phyloP scores from a whole-genome alignment of 2,888 invertebrate species.

The Caenorhabditis sinica region DNA sequence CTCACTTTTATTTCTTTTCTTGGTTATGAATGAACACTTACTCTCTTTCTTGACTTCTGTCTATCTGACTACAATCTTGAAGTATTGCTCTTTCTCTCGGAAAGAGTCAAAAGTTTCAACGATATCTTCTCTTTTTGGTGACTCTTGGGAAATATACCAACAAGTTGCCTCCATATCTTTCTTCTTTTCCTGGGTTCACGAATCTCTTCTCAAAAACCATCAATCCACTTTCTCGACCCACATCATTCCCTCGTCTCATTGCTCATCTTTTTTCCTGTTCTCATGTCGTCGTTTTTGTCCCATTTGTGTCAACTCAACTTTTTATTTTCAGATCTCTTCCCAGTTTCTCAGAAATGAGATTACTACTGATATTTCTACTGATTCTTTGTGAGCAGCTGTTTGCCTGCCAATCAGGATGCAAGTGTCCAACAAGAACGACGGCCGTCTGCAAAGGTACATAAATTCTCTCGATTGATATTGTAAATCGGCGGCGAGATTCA shows the following conservation, averaged over 20 bases:
- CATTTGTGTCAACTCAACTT: background rate
- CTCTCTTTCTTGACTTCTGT: background rate
- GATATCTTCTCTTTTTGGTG: constrained; percentile 23
- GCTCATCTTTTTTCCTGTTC: constrained; percentile 33
- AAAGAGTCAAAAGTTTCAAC: constrained; percentile 45
- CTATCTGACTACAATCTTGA: constrained; percentile 38
- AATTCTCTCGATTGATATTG: constrained; percentile 35
- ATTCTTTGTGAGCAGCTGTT: background rate
- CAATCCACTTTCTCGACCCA: constrained; percentile 35
- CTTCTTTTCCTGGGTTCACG: constrained; percentile 24
- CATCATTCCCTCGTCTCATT: constrained; percentile 48
- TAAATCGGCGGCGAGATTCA: constrained; percentile 26
- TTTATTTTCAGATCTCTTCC: constrained; percentile 2
- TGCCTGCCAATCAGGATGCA: constrained; percentile 69
- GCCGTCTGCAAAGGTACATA: constrained; percentile 66
- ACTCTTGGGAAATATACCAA: constrained; percentile 53
- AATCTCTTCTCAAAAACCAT: constrained; percentile 32
- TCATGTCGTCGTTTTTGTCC: constrained; percentile 1
- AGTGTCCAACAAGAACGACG: constrained; percentile 63
- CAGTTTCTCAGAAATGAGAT: constrained; percentile 4
- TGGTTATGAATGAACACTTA: constrained; percentile 45
- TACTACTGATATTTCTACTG: constrained; percentile 26
- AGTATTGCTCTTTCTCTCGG: constrained; percentile 7
- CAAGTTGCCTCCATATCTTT: constrained; percentile 41
- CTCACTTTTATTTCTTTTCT: constrained; percentile 13